These are phyloP conservation scores for Corythaeola cristata DNA, from an alignment of 2,113 vertebrate species.

Conservation along the genomic window DNA sequence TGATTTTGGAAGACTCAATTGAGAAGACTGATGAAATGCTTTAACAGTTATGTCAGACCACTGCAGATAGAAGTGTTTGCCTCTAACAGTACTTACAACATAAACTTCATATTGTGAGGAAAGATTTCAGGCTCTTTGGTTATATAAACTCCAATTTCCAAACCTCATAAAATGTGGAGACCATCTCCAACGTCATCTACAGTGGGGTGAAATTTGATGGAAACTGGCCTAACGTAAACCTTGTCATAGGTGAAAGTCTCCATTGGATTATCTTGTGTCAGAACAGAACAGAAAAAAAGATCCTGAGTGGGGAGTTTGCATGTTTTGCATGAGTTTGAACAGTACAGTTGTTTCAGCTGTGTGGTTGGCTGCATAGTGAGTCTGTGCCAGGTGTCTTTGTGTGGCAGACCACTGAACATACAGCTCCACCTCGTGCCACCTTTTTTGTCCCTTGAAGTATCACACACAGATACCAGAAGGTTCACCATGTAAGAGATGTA, in stretches of 20 bases:
- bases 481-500: neutral
- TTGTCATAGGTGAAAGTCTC: neutral
- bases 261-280: neutral
- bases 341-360: neutral
- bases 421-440: fast-evolving
- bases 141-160: neutral
- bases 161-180: neutral
- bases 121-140: neutral
- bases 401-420: neutral
- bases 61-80: neutral
- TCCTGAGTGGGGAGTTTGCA: neutral
- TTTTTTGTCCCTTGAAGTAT: neutral
- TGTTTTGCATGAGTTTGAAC: neutral
- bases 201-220: neutral
- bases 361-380: neutral
- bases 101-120: neutral
- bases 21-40: neutral
- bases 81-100: neutral
- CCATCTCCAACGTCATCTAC: neutral
- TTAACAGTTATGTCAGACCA: neutral
- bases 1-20: neutral
- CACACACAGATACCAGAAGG: neutral
- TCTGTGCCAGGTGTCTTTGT: neutral
- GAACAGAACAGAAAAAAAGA: neutral
- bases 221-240: neutral